Evolutionary conservation across 2,888 invertebrate species (phyloP).

Genomic region (Agonopterix heracliana): DNA sequence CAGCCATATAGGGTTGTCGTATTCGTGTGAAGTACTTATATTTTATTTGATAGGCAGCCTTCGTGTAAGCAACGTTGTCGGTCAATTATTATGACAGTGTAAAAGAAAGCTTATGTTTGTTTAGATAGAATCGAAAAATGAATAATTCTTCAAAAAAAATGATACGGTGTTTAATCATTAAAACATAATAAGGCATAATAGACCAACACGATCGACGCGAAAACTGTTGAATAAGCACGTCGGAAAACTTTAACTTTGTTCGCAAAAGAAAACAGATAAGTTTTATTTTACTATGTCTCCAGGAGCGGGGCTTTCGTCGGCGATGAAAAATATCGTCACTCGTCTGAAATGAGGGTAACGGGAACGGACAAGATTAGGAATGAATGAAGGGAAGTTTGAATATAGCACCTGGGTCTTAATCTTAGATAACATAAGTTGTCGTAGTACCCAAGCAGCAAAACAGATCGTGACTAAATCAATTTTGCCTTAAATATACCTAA

Average conservation of each 20-base stretch:
- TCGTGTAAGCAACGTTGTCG: too few relatives aligned
- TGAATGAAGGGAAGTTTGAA: slow-evolving; percentile 20
- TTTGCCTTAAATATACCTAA: too few relatives aligned
- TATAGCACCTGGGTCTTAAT: slow-evolving; percentile 6
- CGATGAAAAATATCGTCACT: slow-evolving; percentile 44
- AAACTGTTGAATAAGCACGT: neutral
- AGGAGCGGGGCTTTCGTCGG: slow-evolving; percentile 13
- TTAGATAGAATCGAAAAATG: too few relatives aligned
- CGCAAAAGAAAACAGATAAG: neutral
- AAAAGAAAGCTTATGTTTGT: too few relatives aligned
- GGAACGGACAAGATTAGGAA: slow-evolving; percentile 38
- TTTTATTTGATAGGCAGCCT: slow-evolving; percentile 4
- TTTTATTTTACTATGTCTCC: neutral
- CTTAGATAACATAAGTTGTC: too few relatives aligned
- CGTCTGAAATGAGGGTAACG: slow-evolving; percentile 42
- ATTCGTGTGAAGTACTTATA: slow-evolving; percentile 8
- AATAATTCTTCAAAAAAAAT: too few relatives aligned
- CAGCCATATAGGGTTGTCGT: slow-evolving; percentile 23
- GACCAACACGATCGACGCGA: too few relatives aligned
- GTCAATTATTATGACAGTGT: too few relatives aligned
- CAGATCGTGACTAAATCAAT: too few relatives aligned
- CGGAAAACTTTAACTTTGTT: neutral
- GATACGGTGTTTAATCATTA: too few relatives aligned
- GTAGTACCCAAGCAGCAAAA: too few relatives aligned
- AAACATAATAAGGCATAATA: too few relatives aligned